Evolutionary conservation across 2,888 invertebrate genomes (phyloP).

Genomic region (Temnothorax ravouxi): DNA sequence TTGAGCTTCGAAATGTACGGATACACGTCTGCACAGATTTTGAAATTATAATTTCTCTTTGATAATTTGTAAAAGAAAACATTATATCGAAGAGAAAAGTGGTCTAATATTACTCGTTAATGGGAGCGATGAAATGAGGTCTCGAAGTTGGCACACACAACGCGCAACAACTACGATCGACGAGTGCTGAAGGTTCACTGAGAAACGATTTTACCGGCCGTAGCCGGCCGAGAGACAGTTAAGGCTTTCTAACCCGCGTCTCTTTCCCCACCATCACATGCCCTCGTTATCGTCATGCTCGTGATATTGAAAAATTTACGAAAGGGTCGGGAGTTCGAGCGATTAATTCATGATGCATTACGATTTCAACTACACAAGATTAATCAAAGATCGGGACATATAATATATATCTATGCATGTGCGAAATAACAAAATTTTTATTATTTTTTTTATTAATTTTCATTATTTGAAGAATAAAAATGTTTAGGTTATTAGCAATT

Average conservation of each 20-base stretch:
- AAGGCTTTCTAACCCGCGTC: slow-evolving; percentile 75
- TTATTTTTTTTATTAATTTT: neutral
- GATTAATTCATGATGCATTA: neutral
- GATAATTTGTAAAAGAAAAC: neutral
- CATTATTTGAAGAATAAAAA: neutral
- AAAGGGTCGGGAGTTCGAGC: slow-evolving; percentile 26
- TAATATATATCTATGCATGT: neutral
- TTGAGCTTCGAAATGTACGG: neutral
- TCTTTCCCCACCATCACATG: slow-evolving; percentile 61
- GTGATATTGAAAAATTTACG: slow-evolving; percentile 51
- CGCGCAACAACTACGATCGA: slow-evolving; percentile 74
- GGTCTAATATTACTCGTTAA: slow-evolving; percentile 11
- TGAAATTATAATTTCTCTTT: neutral
- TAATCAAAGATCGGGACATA: neutral
- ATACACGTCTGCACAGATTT: neutral
- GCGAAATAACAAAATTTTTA: neutral
- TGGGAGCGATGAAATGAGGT: slow-evolving; percentile 54
- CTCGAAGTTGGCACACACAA: slow-evolving; percentile 42
- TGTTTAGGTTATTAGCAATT: neutral
- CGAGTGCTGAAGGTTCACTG: slow-evolving; percentile 80
- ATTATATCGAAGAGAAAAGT: neutral
- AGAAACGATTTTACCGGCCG: slow-evolving; percentile 79
- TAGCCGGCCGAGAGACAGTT: slow-evolving; percentile 73
- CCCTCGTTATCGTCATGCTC: slow-evolving; percentile 59
- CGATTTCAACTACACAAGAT: neutral